Percentiles rank a stretch among this genome's conserved stretches.
These are phyloP conservation scores for Athalia rosae DNA, from an alignment of 2,888 invertebrate species.

Conservation along the genomic window DNA sequence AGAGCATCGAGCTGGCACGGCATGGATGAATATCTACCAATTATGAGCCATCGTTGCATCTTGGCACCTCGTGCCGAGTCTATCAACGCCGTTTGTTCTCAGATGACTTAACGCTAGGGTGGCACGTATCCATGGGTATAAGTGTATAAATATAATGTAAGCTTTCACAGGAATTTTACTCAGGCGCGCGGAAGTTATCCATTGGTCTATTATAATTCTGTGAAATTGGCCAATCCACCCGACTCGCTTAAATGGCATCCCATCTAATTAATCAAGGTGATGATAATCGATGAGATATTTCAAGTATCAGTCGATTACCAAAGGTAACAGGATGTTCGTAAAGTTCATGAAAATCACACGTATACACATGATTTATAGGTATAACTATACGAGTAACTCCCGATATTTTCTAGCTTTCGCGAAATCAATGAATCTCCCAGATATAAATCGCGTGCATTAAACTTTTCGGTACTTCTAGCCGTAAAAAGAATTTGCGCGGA, in stretches of 20 bases:
- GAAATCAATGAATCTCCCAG: not conserved
- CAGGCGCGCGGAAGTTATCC: constrained; percentile 11
- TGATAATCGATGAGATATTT: constrained; percentile 34
- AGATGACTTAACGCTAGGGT: constrained; percentile 20
- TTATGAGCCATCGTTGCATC: constrained; percentile 17
- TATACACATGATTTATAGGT: not conserved
- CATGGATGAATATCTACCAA: constrained; percentile 14
- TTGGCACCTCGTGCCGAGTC: constrained; percentile 19
- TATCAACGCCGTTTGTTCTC: constrained; percentile 32
- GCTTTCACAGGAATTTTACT: constrained; percentile 18
- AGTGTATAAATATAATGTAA: not conserved
- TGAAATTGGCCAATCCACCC: constrained; percentile 38
- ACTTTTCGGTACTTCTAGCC: not conserved
- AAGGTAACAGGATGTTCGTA: constrained; percentile 10
- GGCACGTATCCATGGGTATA: not conserved
- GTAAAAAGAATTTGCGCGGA: constrained; percentile 21
- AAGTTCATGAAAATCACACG: not conserved
- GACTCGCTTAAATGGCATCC: constrained; percentile 24
- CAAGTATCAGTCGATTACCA: constrained; percentile 24
- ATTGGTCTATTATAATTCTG: constrained; percentile 33
- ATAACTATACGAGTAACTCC: not conserved
- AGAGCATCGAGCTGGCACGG: not conserved
- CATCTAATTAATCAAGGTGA: constrained; percentile 32
- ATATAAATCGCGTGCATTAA: constrained; percentile 1
- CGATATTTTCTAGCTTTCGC: not conserved